phyloP scores from a whole-genome alignment of 2,888 invertebrate genomes.

The Drosophila monieri region DNA sequence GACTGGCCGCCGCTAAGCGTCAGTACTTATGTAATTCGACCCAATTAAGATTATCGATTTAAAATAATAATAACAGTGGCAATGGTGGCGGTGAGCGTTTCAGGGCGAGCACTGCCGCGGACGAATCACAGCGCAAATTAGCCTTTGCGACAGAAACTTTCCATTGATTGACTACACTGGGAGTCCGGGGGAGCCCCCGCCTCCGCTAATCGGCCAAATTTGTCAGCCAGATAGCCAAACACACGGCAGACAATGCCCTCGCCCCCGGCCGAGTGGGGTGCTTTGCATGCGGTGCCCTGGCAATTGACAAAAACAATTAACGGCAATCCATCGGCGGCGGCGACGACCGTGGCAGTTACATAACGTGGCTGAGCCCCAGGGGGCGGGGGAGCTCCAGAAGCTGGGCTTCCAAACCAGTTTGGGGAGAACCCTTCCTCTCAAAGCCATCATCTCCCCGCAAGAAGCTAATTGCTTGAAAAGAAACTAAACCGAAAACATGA shows the following conservation, averaged over 20 bases:
- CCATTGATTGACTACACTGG: constrained; percentile 21
- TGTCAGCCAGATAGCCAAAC: constrained; percentile 30
- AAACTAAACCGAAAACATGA: no score
- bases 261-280: constrained; percentile 6
- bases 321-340: constrained; percentile 31
- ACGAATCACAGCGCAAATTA: neutral
- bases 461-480: no score
- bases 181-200: neutral
- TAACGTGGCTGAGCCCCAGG: constrained; percentile 14
- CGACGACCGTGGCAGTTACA: constrained; percentile 10
- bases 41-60: constrained; percentile 54
- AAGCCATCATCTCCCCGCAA: no score
- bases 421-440: no score
- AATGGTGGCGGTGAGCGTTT: constrained; percentile 15
- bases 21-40: constrained; percentile 54
- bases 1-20: constrained; percentile 5
- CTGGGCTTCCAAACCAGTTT: no score
- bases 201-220: constrained; percentile 12
- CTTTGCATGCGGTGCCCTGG: constrained; percentile 51
- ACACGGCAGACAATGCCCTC: constrained; percentile 29
- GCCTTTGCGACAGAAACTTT: constrained; percentile 18
- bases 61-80: constrained; percentile 2
- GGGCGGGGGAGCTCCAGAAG: no score
- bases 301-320: constrained; percentile 69
- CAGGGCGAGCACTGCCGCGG: neutral